Percentiles rank a stretch among this genome's conserved stretches.
These are phyloP conservation scores for Anas bernieri DNA, from an alignment of 2,797 vertebrate species.

Conservation along the genomic window DNA sequence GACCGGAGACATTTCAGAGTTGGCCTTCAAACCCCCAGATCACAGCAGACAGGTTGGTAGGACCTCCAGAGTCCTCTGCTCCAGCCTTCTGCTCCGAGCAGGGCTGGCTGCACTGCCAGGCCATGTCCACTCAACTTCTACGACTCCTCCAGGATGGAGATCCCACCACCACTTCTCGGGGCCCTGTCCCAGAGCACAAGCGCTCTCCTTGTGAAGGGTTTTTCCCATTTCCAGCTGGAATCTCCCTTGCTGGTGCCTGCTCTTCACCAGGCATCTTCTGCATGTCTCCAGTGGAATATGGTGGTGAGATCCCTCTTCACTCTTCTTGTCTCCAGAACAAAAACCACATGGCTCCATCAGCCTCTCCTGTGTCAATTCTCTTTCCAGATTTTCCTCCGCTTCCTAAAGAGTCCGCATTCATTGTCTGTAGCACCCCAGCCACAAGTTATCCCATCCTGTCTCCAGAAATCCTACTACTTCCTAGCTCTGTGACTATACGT, in stretches of 20 bases:
- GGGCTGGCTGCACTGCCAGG: no score
- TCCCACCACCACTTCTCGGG: not conserved
- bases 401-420: not conserved
- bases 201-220: not conserved
- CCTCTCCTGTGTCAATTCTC: accelerated
- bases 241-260: not conserved
- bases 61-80: not conserved
- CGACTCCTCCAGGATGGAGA: not conserved
- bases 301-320: not conserved
- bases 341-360: not conserved
- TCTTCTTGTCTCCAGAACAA: not conserved
- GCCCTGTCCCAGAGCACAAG: not conserved
- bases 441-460: accelerated
- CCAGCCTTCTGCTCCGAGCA: not conserved
- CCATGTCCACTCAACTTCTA: not conserved
- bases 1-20: not conserved
- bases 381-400: not conserved
- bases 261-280: not conserved
- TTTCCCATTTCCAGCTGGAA: not conserved
- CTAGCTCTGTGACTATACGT: no score
- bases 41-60: not conserved
- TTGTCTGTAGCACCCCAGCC: not conserved
- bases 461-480: not conserved
- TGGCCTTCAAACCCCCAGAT: not conserved
- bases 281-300: accelerated